These are phyloP conservation scores for Musca domestica DNA, from an alignment of 1,140 invertebrate genomes.

Conservation along the genomic window DNA sequence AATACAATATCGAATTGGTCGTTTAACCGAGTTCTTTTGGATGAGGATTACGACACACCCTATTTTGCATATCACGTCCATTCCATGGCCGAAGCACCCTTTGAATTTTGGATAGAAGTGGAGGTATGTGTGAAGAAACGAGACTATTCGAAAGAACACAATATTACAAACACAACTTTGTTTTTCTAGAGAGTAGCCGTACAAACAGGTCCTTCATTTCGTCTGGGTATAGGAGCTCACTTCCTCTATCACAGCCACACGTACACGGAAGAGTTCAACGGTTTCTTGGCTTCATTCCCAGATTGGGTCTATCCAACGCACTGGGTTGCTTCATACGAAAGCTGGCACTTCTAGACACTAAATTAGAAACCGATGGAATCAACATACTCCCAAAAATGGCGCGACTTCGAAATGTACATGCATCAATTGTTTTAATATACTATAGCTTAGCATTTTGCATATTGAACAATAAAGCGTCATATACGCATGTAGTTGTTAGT, in stretches of 20 bases:
- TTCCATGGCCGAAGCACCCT: slow-evolving; percentile 33
- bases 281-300: slow-evolving; percentile 40
- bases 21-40: slow-evolving; percentile 49
- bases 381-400: no score
- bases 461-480: no score
- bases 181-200: not conserved
- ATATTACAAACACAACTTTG: not conserved
- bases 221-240: slow-evolving; percentile 35
- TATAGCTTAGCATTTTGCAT: no score
- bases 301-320: slow-evolving; percentile 47
- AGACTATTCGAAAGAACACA: not conserved
- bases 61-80: slow-evolving; percentile 42
- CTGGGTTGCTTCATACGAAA: slow-evolving; percentile 44
- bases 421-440: no score
- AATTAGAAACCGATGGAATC: no score
- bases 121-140: slow-evolving; percentile 27
- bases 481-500: no score
- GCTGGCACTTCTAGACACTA: slow-evolving; percentile 39
- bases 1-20: slow-evolving; percentile 64
- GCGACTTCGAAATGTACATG: no score
- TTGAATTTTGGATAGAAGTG: slow-evolving; percentile 44
- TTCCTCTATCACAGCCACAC: slow-evolving; percentile 40
- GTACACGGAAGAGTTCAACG: slow-evolving; percentile 42
- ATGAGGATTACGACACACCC: slow-evolving; percentile 33
- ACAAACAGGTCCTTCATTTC: slow-evolving; percentile 1